Conservation (phyloP, 2,113 vertebrate species). For the Quiscalus mexicanus region DNA sequence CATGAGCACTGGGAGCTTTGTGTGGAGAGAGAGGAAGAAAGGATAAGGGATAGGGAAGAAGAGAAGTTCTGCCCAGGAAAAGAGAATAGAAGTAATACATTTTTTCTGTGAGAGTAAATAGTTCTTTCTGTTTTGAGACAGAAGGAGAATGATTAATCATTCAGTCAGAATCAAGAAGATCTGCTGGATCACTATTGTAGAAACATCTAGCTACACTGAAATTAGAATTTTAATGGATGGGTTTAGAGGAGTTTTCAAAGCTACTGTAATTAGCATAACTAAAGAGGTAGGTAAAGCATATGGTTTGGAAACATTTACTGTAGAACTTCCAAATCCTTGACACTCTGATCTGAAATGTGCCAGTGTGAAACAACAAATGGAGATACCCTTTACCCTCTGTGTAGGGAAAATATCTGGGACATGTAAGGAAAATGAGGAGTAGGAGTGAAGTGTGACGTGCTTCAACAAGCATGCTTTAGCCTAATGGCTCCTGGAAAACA, state of each 20-base stretch:
- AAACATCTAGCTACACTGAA: not conserved
- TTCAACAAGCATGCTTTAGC: not conserved
- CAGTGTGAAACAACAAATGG: not conserved
- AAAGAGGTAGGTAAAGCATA: not conserved
- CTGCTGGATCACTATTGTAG: conserved; percentile 3
- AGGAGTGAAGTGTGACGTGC: not conserved
- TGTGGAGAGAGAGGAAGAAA: not conserved
- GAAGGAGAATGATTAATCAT: conserved; percentile 1
- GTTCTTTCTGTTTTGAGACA: not conserved
- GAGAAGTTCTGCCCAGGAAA: not conserved
- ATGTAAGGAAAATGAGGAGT: not conserved
- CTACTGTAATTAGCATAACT: not conserved
- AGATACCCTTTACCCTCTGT: not conserved
- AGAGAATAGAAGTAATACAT: not conserved
- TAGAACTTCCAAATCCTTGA: not conserved
- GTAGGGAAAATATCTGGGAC: accelerated
- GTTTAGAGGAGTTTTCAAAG: not conserved
- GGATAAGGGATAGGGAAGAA: not conserved
- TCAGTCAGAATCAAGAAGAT: not conserved
- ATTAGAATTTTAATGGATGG: not conserved
- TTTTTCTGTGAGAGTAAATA: not conserved
- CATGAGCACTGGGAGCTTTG: not conserved
- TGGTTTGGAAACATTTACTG: not conserved
- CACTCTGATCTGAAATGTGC: not conserved
- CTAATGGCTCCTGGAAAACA: not conserved